Conservation (phyloP, 2,113 vertebrate species). For the Turnix velox region DNA sequence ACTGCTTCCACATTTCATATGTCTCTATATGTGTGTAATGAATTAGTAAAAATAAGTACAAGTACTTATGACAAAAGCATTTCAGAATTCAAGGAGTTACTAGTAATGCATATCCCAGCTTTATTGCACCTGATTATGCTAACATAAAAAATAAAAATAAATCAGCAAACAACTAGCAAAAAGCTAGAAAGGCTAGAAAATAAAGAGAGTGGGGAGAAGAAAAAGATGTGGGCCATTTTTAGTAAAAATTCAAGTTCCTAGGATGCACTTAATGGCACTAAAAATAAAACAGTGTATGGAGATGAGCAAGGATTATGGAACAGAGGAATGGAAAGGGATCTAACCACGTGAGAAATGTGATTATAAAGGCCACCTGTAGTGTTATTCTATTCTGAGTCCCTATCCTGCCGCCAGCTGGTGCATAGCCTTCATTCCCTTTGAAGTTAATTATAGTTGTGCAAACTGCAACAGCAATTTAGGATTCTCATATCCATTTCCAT, state of each 20-base stretch:
- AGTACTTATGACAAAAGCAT: background rate
- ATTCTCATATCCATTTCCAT: background rate
- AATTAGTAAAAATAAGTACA: background rate
- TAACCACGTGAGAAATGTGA: background rate
- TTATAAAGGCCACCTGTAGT: background rate
- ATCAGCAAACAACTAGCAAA: background rate
- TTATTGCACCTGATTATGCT: background rate
- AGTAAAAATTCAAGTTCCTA: background rate
- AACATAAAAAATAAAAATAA: background rate
- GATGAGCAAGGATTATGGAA: background rate
- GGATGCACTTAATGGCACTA: background rate
- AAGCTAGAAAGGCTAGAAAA: background rate
- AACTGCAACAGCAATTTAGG: background rate
- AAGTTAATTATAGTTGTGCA: conserved; percentile 13
- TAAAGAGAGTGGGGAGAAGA: background rate
- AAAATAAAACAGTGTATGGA: background rate
- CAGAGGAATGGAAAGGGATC: background rate
- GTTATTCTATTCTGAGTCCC: background rate
- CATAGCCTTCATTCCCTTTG: background rate
- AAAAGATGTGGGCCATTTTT: background rate
- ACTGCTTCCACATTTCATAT: too few species aligned
- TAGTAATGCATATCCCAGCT: background rate
- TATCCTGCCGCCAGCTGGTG: background rate
- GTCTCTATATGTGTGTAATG: too few species aligned
- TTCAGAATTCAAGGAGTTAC: background rate